Conservation (phyloP, 2,888 invertebrate species). For the Atrina japonica region DNA sequence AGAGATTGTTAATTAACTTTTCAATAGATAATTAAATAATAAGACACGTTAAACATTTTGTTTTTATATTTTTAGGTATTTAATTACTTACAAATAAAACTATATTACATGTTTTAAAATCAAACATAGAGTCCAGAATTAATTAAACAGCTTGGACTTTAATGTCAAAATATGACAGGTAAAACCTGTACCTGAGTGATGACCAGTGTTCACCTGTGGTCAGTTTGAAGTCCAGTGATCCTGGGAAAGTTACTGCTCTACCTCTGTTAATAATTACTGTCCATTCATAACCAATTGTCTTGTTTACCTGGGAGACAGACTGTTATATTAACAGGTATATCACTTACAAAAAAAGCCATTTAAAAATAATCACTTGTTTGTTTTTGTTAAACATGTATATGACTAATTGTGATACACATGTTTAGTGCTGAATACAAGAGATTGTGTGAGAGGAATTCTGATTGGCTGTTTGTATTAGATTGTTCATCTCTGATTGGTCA, state of each 20-base stretch:
- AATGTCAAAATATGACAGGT: not conserved
- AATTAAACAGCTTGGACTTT: too few relatives aligned
- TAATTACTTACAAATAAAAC: too few relatives aligned
- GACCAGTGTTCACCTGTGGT: constrained; percentile 9
- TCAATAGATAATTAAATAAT: too few relatives aligned
- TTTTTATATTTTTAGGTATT: too few relatives aligned
- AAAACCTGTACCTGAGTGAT: not conserved
- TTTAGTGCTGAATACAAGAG: constrained; percentile 1
- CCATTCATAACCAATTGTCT: constrained; percentile 4
- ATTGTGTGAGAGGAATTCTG: not conserved
- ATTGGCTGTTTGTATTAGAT: constrained; percentile 3
- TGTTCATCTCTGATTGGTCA: not conserved
- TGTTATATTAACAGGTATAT: not conserved
- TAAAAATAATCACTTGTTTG: not conserved
- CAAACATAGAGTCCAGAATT: too few relatives aligned
- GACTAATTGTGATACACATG: constrained; percentile 18
- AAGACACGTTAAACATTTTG: too few relatives aligned
- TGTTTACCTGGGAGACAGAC: constrained; percentile 12
- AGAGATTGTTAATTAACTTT: too few relatives aligned
- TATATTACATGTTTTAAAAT: too few relatives aligned
- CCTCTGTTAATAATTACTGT: not conserved
- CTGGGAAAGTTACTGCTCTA: constrained; percentile 15
- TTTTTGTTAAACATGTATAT: constrained; percentile 16
- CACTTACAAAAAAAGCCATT: not conserved
- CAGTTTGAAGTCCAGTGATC: not conserved